These are phyloP conservation scores for Periophthalmus magnuspinnatus DNA, from an alignment of 2,797 vertebrate species.

Conservation along the genomic window DNA sequence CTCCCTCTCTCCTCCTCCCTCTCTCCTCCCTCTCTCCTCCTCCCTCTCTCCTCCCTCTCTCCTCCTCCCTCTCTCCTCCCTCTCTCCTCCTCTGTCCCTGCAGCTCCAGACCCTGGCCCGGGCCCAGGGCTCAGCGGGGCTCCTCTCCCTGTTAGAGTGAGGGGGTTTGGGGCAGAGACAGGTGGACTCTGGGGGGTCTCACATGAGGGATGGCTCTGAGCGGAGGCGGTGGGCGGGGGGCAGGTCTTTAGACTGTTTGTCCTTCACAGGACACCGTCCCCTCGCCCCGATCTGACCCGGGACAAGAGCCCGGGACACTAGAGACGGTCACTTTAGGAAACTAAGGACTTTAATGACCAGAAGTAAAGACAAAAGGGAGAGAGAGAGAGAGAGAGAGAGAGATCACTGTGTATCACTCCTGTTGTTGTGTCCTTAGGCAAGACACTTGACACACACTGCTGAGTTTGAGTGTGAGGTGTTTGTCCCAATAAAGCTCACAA, in stretches of 20 bases:
- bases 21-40: no score
- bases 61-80: no score
- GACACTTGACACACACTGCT: no score
- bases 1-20: no score
- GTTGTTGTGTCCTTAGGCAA: no score
- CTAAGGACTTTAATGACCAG: no score
- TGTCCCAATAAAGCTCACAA: no score
- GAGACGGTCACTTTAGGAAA: constrained; percentile 12
- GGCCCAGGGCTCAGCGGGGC: constrained; percentile 37
- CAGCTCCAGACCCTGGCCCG: constrained; percentile 33
- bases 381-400: no score
- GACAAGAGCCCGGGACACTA: constrained; percentile 22
- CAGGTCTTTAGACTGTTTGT: constrained; percentile 61
- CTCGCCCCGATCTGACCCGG: not conserved
- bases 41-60: not conserved
- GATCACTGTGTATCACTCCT: no score
- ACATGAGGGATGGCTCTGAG: constrained; percentile 61
- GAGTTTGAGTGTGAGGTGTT: no score
- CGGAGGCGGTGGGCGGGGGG: constrained; percentile 30
- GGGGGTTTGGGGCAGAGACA: constrained; percentile 28
- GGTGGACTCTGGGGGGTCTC: constrained; percentile 32
- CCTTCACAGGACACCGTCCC: constrained; percentile 51
- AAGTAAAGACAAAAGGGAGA: no score
- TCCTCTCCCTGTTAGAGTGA: constrained; percentile 22
- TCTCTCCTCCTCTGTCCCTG: constrained; percentile 15